These are phyloP conservation scores for Heterodera carotae DNA, from an alignment of 1,140 invertebrate species.

Conservation along the genomic window DNA sequence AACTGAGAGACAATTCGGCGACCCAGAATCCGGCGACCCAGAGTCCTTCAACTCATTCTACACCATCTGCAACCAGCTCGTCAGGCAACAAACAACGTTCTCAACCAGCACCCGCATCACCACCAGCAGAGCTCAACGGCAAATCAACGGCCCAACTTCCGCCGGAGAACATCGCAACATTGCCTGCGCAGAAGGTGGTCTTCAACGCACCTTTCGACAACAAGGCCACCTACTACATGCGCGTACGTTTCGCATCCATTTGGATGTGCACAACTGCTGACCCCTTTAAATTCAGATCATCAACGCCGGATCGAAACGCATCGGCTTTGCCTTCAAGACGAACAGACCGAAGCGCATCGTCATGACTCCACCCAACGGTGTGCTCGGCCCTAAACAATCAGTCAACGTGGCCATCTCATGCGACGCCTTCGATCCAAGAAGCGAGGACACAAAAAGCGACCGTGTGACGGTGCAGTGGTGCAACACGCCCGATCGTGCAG, in stretches of 20 bases:
- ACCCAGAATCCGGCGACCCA: too few species aligned
- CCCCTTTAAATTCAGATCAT: constrained; percentile 38
- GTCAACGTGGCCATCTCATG: constrained; percentile 49
- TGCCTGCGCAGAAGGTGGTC: constrained; percentile 42
- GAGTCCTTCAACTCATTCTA: too few species aligned
- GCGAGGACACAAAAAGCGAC: constrained; percentile 54
- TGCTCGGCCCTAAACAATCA: constrained; percentile 52
- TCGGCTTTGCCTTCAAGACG: constrained; percentile 53
- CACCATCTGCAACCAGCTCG: too few species aligned
- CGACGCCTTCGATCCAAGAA: constrained; percentile 45
- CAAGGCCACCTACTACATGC: constrained; percentile 55
- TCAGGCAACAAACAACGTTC: too few species aligned
- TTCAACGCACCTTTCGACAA: constrained; percentile 56
- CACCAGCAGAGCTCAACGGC: too few species aligned
- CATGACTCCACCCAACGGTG: constrained; percentile 47
- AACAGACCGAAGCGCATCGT: constrained; percentile 44
- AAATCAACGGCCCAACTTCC: constrained; percentile 40
- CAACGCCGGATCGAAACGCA: constrained; percentile 47
- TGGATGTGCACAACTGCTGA: background rate
- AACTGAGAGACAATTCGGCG: too few species aligned
- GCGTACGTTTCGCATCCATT: constrained; percentile 30
- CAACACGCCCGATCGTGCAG: constrained; percentile 51
- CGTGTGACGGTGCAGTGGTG: constrained; percentile 56
- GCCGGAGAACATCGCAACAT: constrained; percentile 45
- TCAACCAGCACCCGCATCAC: too few species aligned